Percentiles rank a stretch among this genome's conserved stretches.
These are phyloP conservation scores for Sarcophaga subvicina DNA, from an alignment of 2,888 invertebrate species.

Conservation along the genomic window DNA sequence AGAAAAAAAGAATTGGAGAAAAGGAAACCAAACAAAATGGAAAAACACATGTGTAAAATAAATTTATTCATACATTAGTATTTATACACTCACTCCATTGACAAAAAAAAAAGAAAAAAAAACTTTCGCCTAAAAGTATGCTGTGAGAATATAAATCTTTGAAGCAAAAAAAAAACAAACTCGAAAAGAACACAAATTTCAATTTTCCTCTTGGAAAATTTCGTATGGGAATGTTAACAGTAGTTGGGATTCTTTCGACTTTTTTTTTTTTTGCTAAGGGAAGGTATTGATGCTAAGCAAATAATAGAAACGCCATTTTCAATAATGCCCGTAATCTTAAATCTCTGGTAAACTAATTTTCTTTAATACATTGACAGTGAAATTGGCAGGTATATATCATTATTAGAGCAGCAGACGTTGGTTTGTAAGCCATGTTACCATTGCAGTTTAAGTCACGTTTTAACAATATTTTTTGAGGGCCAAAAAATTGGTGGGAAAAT, in stretches of 20 bases:
- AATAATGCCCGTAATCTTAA: conserved; percentile 73
- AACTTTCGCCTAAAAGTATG: not conserved
- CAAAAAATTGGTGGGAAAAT: not conserved
- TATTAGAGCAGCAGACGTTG: conserved; percentile 58
- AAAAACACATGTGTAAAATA: conserved; percentile 49
- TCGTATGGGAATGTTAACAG: conserved; percentile 10
- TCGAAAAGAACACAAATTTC: conserved; percentile 77
- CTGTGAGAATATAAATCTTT: conserved; percentile 25
- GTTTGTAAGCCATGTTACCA: conserved; percentile 16
- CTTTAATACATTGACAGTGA: conserved; percentile 80
- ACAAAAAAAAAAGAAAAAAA: not conserved
- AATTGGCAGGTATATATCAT: conserved; percentile 75
- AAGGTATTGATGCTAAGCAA: conserved; percentile 27
- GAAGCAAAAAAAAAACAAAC: not conserved
- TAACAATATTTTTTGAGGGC: conserved; percentile 33
- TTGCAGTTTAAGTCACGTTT: conserved; percentile 65
- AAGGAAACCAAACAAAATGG: conserved; percentile 17
- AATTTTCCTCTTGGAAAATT: conserved; percentile 75
- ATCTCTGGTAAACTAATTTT: conserved; percentile 80
- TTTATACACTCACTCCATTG: conserved; percentile 49
- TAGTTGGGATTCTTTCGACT: not conserved
- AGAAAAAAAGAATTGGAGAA: not conserved
- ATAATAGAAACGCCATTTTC: conserved; percentile 71
- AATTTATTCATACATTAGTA: conserved; percentile 60
- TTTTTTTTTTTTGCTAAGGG: not conserved